Conservation (phyloP, 2,888 invertebrate species). For the Ashinkailepas kermadecensis region DNA sequence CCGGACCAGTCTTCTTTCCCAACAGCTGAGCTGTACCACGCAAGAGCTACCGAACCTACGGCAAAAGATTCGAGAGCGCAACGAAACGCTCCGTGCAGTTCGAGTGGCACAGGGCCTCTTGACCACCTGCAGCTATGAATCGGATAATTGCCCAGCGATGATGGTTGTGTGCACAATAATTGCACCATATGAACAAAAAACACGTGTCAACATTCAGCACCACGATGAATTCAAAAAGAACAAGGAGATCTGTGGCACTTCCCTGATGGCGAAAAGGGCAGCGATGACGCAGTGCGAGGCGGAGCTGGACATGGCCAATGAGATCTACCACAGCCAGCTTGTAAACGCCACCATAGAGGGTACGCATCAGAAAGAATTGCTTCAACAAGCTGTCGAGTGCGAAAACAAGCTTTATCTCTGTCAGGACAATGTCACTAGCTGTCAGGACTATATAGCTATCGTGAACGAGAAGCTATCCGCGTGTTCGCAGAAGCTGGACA, state of each 20-base stretch:
- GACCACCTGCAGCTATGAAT: too few species aligned
- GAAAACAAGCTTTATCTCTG: neutral
- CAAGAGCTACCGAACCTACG: neutral
- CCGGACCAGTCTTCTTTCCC: neutral
- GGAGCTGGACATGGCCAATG: neutral
- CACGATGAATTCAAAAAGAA: neutral
- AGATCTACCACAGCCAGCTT: neutral
- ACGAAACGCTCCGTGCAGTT: too few species aligned
- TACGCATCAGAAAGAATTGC: neutral
- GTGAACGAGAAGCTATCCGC: neutral
- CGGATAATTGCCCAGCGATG: too few species aligned
- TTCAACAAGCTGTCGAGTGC: neutral
- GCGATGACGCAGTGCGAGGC: neutral
- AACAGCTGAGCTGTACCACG: neutral
- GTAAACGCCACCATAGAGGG: neutral
- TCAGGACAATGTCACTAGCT: neutral
- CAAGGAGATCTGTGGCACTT: too few species aligned
- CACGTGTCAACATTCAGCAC: too few species aligned
- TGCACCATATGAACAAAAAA: too few species aligned
- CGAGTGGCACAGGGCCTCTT: too few species aligned
- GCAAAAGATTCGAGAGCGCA: too few species aligned
- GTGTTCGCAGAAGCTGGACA: neutral
- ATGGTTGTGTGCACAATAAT: too few species aligned
- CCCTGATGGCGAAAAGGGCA: neutral
- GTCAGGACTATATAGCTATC: neutral